Conservation (phyloP, 2,888 invertebrate species). For the Itoplectis maculator region DNA sequence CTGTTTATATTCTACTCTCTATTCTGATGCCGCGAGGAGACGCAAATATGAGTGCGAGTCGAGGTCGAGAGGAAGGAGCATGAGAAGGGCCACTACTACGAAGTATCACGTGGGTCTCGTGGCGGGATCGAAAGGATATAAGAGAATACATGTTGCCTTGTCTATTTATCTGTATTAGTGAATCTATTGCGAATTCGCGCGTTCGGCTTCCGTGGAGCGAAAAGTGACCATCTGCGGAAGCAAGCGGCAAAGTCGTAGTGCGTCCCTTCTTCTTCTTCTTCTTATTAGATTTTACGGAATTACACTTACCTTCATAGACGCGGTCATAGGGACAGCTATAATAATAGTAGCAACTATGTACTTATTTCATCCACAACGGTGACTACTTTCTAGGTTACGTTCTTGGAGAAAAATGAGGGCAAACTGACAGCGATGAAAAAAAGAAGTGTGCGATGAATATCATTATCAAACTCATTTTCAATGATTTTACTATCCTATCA, state of each 20-base stretch:
- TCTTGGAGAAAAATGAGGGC: conserved; percentile 17
- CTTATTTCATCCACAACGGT: conserved; percentile 37
- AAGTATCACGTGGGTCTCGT: conserved; percentile 25
- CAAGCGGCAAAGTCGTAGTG: background rate
- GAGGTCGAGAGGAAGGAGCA: background rate
- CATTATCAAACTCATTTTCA: too few relatives aligned
- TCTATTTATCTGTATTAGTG: conserved; percentile 26
- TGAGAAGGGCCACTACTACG: conserved; percentile 8
- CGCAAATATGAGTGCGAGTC: conserved; percentile 1
- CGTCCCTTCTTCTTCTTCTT: background rate
- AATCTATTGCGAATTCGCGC: conserved; percentile 70
- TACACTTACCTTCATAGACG: conserved; percentile 1
- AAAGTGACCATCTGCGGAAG: conserved; percentile 58
- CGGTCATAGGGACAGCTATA: conserved; percentile 20
- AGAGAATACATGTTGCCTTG: background rate
- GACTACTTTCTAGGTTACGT: conserved; percentile 51
- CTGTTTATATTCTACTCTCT: background rate
- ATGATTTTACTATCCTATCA: too few relatives aligned
- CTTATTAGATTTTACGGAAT: background rate
- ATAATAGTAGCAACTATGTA: conserved; percentile 12
- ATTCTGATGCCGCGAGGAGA: background rate
- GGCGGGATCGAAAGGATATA: conserved; percentile 28
- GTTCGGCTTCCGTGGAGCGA: conserved; percentile 75
- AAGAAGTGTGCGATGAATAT: too few relatives aligned
- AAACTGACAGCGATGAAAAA: background rate